A percentile compares a stretch with the other conserved stretches of the same genome.
phyloP scores from a whole-genome alignment of 2,113 vertebrate species.

The Microcebus lehilahytsara region DNA sequence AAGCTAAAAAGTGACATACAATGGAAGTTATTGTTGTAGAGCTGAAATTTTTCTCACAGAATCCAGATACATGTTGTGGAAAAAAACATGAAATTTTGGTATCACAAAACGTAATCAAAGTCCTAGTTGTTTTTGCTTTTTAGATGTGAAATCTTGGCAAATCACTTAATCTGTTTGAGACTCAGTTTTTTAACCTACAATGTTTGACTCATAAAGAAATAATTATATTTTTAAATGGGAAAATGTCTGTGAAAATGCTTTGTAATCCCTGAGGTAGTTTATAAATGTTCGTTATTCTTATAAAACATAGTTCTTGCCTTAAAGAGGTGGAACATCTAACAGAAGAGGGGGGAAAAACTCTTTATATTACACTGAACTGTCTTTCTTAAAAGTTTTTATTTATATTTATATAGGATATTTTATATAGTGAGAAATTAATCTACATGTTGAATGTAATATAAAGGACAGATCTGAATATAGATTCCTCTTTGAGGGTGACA shows the following conservation, averaged over 20 bases:
- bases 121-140: background rate
- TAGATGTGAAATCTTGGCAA: background rate
- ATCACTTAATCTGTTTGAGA: background rate
- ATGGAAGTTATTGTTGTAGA: background rate
- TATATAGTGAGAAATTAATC: background rate
- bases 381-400: background rate
- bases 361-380: background rate
- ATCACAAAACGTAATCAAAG: background rate
- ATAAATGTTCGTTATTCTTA: background rate
- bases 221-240: slow-evolving; percentile 11
- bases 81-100: background rate
- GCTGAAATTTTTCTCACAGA: background rate
- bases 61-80: background rate
- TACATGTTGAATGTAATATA: background rate
- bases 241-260: background rate
- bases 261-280: background rate
- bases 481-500: background rate
- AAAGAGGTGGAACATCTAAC: background rate
- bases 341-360: background rate
- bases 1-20: background rate
- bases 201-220: background rate
- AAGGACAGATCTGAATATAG: background rate
- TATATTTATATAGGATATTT: background rate
- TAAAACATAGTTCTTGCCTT: background rate
- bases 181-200: background rate